A percentile compares a stretch with the other conserved stretches of the same genome.
phyloP scores from a whole-genome alignment of 2,797 vertebrate genomes.

The Alfaro cultratus region DNA sequence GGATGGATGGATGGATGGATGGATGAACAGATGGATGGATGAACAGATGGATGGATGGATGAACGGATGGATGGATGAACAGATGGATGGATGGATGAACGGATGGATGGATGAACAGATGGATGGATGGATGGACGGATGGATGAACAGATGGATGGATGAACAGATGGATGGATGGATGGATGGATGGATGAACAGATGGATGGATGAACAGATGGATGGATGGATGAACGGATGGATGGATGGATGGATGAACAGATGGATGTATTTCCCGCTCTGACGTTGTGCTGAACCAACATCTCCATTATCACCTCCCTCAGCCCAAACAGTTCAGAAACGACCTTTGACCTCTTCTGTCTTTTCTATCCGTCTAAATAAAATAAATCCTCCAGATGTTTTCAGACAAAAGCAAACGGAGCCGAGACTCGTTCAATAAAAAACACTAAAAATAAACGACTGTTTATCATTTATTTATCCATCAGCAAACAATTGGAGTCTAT shows the following conservation, averaged over 20 bases:
- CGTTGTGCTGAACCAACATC: not conserved
- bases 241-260: too few species aligned
- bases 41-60: too few species aligned
- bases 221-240: too few species aligned
- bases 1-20: too few species aligned
- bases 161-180: too few species aligned
- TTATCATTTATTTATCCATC: constrained; percentile 80
- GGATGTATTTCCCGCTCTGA: not conserved
- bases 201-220: not conserved
- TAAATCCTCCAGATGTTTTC: constrained; percentile 27
- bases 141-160: too few species aligned
- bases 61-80: too few species aligned
- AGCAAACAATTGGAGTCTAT: constrained; percentile 81
- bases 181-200: too few species aligned
- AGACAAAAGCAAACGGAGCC: constrained; percentile 32
- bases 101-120: too few species aligned
- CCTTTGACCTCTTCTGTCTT: not conserved
- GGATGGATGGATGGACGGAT: too few species aligned
- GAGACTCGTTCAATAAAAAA: constrained; percentile 57
- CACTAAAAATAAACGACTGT: constrained; percentile 49
- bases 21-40: too few species aligned
- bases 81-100: too few species aligned
- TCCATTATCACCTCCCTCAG: not conserved
- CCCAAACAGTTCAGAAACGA: not conserved
- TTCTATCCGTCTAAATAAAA: not conserved